Evolutionary conservation across 2,113 vertebrate species (phyloP).

Genomic region (Rafetus swinhoei): DNA sequence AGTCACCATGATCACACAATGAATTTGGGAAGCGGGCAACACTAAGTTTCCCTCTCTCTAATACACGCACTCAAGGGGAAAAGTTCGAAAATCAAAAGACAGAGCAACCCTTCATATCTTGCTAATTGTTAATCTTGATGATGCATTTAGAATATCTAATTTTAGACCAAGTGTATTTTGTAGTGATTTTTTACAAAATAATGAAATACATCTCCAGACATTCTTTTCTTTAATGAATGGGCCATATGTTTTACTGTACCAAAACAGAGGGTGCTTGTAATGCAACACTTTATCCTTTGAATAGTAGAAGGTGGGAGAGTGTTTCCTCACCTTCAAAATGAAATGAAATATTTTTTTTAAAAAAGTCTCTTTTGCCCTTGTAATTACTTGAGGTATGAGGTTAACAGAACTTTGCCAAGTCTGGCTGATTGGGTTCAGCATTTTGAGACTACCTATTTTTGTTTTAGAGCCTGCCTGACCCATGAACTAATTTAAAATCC

Average conservation of each 20-base stretch:
- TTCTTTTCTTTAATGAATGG: neutral
- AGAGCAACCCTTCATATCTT: neutral
- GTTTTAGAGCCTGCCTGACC: neutral
- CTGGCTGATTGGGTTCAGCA: neutral
- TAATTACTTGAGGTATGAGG: neutral
- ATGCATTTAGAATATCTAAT: neutral
- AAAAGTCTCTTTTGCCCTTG: neutral
- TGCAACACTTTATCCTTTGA: neutral
- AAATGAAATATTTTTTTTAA: neutral
- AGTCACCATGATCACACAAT: neutral
- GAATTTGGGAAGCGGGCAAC: neutral
- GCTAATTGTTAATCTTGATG: neutral
- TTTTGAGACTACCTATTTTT: neutral
- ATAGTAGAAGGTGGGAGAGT: neutral
- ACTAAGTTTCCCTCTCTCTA: neutral
- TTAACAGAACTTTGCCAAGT: neutral
- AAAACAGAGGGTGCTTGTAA: neutral
- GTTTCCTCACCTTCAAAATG: accelerated
- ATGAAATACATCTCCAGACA: neutral
- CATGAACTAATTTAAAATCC: neutral
- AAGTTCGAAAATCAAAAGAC: neutral
- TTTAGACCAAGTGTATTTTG: neutral
- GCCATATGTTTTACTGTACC: neutral
- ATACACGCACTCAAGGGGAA: neutral
- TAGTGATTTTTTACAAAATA: neutral